Base-by-base conservation (phyloP, 2,113 vertebrate genomes). In the Cricetomys ansorgei region DNA sequence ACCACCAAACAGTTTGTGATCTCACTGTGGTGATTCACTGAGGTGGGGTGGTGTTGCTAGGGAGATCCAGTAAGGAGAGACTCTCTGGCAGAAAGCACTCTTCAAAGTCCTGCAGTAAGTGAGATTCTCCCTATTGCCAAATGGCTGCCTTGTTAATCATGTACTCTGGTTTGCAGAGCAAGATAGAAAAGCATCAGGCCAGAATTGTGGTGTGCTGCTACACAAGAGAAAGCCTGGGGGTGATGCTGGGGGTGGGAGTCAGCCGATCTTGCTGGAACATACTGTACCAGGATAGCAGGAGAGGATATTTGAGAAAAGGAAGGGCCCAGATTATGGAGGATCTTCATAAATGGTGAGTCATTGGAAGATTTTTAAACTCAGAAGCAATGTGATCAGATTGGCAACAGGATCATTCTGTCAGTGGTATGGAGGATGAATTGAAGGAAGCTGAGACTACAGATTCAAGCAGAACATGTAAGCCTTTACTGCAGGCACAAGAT, bases 291-390 rank as follows among this genome's bases (percentile, higher is more conserved):
- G 37, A 57, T 31, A 72, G 83, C 65, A 90, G 55, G 55, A 77
- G 34, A 50, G 65, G 50, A 95, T 50, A 80, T 3, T n/a, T 79
- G 48, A 94, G 37, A 31, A 69, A n/a, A 50, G 84, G 50, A 17
- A 55, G 45, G 55, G 67, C 25, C 31, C 67, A n/a, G 88, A 76
- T 89, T 43, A 89, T 27, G 62, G 80, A 92, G 96, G 62, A 75
- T 40, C 50, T 81, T 85, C 89, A 62, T 43, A 92, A 37, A 73
- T 27, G 79, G 27, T 96, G 95, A 96, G 84, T 96, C 95, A 97
- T 64, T 0, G 0, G 79, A 92, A 72, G 40, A 48, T 72, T 48
- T 91, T 96, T 73, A 62, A 94, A 89, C 65, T 90, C 65, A 17
- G 53, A 59, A 94, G 50, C 94, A 95, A 95, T 0, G 50, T 76